Percentiles rank a stretch among this genome's conserved stretches.
phyloP scores from a whole-genome alignment of 2,797 vertebrate species.

The Gephyroberyx darwinii region DNA sequence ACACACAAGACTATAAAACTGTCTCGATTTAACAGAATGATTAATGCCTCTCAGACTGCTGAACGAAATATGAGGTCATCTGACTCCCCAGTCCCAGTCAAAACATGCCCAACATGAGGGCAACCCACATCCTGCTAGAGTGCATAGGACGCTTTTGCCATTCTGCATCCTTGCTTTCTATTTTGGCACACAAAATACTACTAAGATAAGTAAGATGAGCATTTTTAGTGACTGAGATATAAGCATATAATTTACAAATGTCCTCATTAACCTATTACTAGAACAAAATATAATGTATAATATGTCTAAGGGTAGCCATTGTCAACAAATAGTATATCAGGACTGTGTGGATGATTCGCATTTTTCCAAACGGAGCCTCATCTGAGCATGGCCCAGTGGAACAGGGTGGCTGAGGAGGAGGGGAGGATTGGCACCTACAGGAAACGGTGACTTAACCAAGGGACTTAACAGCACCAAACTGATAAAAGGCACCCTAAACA shows the following conservation, averaged over 20 bases:
- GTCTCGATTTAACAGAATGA: conserved; percentile 77
- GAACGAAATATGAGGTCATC: conserved; percentile 78
- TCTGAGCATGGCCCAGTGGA: conserved; percentile 4
- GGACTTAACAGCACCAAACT: conserved; percentile 64
- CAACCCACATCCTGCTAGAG: conserved; percentile 47
- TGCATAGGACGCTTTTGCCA: conserved; percentile 33
- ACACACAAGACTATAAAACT: conserved; percentile 74
- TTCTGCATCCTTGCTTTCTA: neutral
- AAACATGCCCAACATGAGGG: conserved; percentile 68
- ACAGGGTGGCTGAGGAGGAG: conserved; percentile 7
- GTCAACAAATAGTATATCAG: neutral
- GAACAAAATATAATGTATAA: neutral
- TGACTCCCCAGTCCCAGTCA: conserved; percentile 67
- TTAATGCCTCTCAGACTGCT: conserved; percentile 72
- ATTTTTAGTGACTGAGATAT: neutral
- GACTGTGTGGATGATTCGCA: conserved; percentile 2
- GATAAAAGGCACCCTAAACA: conserved; percentile 79
- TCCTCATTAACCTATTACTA: neutral
- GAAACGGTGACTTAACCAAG: conserved; percentile 64
- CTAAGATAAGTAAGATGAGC: neutral
- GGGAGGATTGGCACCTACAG: conserved; percentile 41
- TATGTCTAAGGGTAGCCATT: neutral
- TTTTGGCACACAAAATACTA: conserved; percentile 7
- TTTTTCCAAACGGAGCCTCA: conserved; percentile 1
- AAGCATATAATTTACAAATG: neutral